Percentiles rank a stretch among this genome's conserved stretches.
These are phyloP conservation scores for Copidosoma aretas DNA, from an alignment of 2,888 invertebrate species.

Conservation along the genomic window DNA sequence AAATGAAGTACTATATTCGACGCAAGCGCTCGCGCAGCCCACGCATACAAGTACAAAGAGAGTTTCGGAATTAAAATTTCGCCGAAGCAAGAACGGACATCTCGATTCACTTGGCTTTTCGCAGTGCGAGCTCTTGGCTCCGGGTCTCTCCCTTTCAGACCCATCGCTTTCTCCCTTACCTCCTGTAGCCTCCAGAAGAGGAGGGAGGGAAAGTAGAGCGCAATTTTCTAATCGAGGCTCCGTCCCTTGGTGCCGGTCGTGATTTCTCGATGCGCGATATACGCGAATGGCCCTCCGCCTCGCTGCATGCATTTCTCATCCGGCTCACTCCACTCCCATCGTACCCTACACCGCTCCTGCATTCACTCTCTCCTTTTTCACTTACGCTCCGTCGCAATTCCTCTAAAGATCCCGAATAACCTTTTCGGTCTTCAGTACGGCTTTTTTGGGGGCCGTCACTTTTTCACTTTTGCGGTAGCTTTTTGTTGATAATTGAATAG, in stretches of 20 bases:
- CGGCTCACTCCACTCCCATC: neutral
- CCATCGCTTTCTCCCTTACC: neutral
- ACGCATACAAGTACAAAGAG: no score
- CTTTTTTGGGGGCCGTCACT: no score
- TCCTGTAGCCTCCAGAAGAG: neutral
- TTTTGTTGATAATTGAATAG: no score
- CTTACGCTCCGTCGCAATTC: neutral
- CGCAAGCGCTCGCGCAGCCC: neutral
- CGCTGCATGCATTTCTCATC: slow-evolving; percentile 22
- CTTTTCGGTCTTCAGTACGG: neutral
- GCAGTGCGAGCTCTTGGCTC: neutral
- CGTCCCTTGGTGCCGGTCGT: slow-evolving; percentile 28
- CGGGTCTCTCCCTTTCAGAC: neutral
- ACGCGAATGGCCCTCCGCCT: slow-evolving; percentile 19
- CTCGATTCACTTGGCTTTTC: slow-evolving; percentile 15
- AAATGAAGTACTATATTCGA: no score
- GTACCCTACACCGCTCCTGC: neutral
- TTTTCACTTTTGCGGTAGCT: neutral
- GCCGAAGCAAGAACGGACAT: slow-evolving; percentile 11
- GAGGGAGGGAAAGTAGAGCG: slow-evolving; percentile 26
- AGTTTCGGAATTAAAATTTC: slow-evolving; percentile 12
- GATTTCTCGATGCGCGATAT: slow-evolving; percentile 30
- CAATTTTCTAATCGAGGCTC: slow-evolving; percentile 35
- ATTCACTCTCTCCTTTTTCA: neutral
- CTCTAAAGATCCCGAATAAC: neutral